Evolutionary conservation across 2,113 vertebrate genomes (phyloP).

Genomic region (Heterotilapia buettikoferi): DNA sequence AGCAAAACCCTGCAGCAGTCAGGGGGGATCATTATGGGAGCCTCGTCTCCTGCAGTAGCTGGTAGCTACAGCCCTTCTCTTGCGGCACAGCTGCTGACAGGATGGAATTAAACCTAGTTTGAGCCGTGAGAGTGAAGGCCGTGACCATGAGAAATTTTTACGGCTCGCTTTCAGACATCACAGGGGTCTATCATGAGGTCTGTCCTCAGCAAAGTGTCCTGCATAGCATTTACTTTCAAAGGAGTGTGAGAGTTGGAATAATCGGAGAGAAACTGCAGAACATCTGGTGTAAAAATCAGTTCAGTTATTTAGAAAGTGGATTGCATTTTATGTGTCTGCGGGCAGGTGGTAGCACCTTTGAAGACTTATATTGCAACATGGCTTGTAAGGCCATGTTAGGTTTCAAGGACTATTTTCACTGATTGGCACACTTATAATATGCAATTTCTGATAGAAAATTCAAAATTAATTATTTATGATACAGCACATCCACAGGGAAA

Average conservation of each 20-base stretch:
- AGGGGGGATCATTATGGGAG: conserved; percentile 35
- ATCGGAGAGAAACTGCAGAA: background rate
- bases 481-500: background rate
- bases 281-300: background rate
- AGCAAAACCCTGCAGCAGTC: conserved; percentile 29
- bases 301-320: background rate
- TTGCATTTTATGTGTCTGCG: background rate
- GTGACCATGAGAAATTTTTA: conserved; percentile 6
- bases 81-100: conserved; percentile 18
- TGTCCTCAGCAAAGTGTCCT: background rate
- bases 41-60: conserved; percentile 14
- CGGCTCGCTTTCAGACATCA: background rate
- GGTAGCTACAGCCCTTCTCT: background rate
- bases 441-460: background rate
- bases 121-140: conserved; percentile 17
- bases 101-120: conserved; percentile 28
- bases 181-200: background rate
- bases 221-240: background rate
- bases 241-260: background rate
- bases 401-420: background rate
- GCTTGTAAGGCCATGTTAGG: background rate
- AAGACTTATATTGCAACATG: background rate
- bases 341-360: background rate
- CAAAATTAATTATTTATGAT: background rate
- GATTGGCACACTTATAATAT: background rate